Base-by-base conservation (phyloP, 2,888 invertebrate genomes). In the Gerris lacustris region DNA sequence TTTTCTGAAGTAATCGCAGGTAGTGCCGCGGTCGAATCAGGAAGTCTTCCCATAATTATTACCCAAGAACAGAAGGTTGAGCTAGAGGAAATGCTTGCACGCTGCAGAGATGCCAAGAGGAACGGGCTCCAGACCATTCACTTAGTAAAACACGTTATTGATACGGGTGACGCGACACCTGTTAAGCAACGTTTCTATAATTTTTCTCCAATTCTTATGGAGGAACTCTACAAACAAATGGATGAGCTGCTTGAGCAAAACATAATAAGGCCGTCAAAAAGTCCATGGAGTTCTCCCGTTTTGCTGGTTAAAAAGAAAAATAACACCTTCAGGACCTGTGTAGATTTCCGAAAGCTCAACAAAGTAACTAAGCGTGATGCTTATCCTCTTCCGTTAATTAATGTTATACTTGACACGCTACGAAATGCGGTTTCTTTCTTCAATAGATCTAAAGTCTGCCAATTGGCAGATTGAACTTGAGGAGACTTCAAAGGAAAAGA, bases 1-100 rank as follows among this genome's bases (percentile, higher is more conserved):
- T 64, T 71, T 68, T 68, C 64, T 5, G 45, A 63, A n/a, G 17
- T 17, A 6, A 31, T 66, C 17, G 45, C 45, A 5, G 44, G 43
- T 44, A 31, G 11, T 44, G 47, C 9, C 5, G 45, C 45, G 6
- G 55, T 66, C 6, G 63, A 15, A 15, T 64, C 69, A 5, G 45
- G 18, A 6, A 11, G 45, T 9, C 45, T 45, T 11, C 55, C 55
- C 5, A 55, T 15, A 11, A 55, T 55, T 55, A 2, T 55, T 9
- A 55, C 55, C 15, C 11, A 55, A 15, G 55, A 55, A 4, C 55
- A 55, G 55, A 55, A 55, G 55, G 11, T 55, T 55, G 15, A 55
- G 55, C 55, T 55, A 2, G 55, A 55, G 9, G 55, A 55, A 11
- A 55, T 55, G 55, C 55, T 55, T 5, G 5, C 9, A 15, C 55